Evolutionary conservation across 2,888 invertebrate genomes (phyloP), one percentile per base, ranked within the genome.

Genomic region (Bellardia bayeri): DNA sequence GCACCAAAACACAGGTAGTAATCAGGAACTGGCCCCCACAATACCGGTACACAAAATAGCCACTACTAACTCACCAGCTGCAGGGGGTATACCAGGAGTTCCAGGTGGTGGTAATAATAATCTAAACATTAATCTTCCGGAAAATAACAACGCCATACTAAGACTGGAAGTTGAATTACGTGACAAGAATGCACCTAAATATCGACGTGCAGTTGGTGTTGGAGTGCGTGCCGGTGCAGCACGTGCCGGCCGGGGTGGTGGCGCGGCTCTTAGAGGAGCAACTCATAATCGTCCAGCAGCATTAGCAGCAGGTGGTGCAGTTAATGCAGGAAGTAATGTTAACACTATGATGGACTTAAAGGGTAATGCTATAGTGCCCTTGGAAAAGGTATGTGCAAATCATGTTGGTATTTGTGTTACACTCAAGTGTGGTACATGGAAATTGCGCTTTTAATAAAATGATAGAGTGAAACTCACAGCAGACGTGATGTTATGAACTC

Each of bases 351-450:
- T 81, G 51, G 89, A 83, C 64, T 89, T 89, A 88, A 86, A 72
- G 89, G 94, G 93, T 89, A 94, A 94, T 88, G 94, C 95, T 82
- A 94, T 95, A 89, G 95, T 96, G 86, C 95, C 96, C 33, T 95
- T 96, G 95, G 96, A 96, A 94, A 96, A 95, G 94, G 93, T 93
- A 91, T 68, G 66, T 49, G 37, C 2, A n/a, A 74, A 42, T 30
- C 16, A 58, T 82, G 37, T 49, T 42, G n/a, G 23, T 30, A 58
- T 58, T 66, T n/a, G 0, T 56, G n/a, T 37, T 45, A 23, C 33
- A 13, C 30, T 30, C 5, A 56, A 56, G 56, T 23, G 56, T 61
- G 4, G 33, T 56, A 23, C 45, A 9, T 9, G 56, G 33, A 61
- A 61, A 61, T 61, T 61, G 61, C 63, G 40, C 37, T 33, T 63